Conservation (phyloP, 2,888 invertebrate genomes). For the Idaea biselata region DNA sequence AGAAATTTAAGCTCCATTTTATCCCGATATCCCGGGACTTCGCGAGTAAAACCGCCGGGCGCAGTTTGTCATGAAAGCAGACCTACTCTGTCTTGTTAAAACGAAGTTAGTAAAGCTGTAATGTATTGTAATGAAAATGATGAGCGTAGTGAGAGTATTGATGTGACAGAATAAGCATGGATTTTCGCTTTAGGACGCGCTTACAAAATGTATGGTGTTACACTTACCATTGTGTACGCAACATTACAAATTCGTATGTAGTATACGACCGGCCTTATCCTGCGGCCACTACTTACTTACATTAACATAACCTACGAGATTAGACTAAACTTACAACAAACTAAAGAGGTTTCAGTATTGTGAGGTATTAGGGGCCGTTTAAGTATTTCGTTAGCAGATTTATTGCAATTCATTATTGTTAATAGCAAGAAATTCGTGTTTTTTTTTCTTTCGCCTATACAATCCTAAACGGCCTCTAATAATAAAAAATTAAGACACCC, state of each 20-base stretch:
- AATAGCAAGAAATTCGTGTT: too few relatives aligned
- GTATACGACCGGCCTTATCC: background rate
- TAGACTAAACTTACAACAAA: background rate
- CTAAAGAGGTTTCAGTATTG: too few relatives aligned
- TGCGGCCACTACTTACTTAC: too few relatives aligned
- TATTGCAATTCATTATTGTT: too few relatives aligned
- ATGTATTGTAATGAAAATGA: conserved; percentile 32
- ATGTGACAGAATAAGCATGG: conserved; percentile 34
- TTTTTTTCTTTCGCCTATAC: too few relatives aligned
- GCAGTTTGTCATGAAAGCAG: conserved; percentile 11
- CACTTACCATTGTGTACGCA: conserved; percentile 5
- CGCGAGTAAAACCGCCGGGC: too few relatives aligned
- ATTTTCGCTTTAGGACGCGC: conserved; percentile 9
- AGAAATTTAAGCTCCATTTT: too few relatives aligned
- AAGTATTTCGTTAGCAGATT: too few relatives aligned
- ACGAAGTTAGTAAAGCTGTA: conserved; percentile 39
- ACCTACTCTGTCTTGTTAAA: conserved; percentile 27
- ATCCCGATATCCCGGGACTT: too few relatives aligned
- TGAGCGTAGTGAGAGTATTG: conserved; percentile 15
- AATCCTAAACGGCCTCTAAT: too few relatives aligned
- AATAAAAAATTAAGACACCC: too few relatives aligned
- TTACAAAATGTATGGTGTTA: conserved; percentile 11
- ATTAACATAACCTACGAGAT: background rate
- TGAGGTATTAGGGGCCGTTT: too few relatives aligned
- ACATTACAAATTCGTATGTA: background rate